A percentile compares a stretch with the other conserved stretches of the same genome.
phyloP scores from a whole-genome alignment of 2,888 invertebrate genomes.

The Xestia c-nigrum region DNA sequence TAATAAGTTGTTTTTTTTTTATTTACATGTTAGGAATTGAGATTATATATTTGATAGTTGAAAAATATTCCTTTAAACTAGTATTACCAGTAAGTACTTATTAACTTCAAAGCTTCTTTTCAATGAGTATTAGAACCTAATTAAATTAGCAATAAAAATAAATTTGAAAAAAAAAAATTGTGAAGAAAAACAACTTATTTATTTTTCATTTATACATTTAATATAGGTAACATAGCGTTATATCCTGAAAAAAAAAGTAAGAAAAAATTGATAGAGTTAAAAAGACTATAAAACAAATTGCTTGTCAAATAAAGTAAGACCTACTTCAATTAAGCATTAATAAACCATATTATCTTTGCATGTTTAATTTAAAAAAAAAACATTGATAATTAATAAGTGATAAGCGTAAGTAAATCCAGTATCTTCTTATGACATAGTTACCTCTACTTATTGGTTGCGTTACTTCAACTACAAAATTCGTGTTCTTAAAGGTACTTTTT shows the following conservation, averaged over 20 bases:
- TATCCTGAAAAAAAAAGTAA: not conserved
- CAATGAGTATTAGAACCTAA: not conserved
- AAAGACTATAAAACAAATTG: not conserved
- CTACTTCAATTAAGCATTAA: not conserved
- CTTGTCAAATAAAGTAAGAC: not conserved
- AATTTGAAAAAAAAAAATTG: not conserved
- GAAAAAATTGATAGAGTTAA: not conserved
- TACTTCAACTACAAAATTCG: constrained; percentile 57
- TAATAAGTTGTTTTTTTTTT: not conserved
- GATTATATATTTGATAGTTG: too few species aligned
- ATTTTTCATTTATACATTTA: constrained; percentile 22
- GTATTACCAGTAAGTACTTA: too few species aligned
- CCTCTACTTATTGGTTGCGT: constrained; percentile 25
- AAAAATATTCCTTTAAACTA: too few species aligned
- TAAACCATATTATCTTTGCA: not conserved
- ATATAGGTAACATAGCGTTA: not conserved
- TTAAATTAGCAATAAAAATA: not conserved
- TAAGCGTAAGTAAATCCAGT: not conserved
- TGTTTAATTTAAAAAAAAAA: not conserved
- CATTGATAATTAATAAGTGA: not conserved
- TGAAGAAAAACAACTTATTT: not conserved
- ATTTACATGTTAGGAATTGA: too few species aligned
- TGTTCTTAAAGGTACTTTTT: constrained; percentile 33
- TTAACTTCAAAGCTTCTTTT: too few species aligned
- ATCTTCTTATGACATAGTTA: constrained; percentile 6